A percentile compares a stretch with the other conserved stretches of the same genome.
Evolutionary conservation across 2,888 invertebrate genomes (phyloP).

Genomic region (Andrena trimmerana): DNA sequence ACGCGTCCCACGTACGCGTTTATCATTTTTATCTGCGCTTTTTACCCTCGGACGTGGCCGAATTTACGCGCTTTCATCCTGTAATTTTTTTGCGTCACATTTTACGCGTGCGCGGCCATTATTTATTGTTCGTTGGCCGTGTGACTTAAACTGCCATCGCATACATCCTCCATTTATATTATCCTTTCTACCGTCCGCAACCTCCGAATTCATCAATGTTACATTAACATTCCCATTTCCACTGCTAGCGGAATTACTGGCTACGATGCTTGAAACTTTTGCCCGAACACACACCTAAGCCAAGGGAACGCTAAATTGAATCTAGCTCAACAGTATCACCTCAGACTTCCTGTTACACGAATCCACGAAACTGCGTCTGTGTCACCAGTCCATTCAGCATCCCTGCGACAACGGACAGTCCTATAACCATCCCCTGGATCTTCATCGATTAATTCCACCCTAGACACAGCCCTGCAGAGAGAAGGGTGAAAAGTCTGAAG

Average conservation of each 20-base stretch:
- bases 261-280: no score
- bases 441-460: conserved; percentile 21
- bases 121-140: conserved; percentile 36
- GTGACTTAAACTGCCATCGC: conserved; percentile 30
- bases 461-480: not conserved
- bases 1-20: conserved; percentile 40
- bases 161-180: not conserved
- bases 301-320: no score
- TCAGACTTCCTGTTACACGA: no score
- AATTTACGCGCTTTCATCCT: conserved; percentile 52
- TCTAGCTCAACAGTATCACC: no score
- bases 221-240: no score
- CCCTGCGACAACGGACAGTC: no score
- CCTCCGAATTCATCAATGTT: no score
- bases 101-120: conserved; percentile 44
- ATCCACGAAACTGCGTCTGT: no score
- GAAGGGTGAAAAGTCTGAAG: not conserved
- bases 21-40: conserved; percentile 53
- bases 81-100: conserved; percentile 39
- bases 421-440: not conserved
- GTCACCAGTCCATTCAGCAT: no score
- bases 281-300: no score
- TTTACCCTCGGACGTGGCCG: conserved; percentile 6
- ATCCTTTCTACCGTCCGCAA: not conserved
- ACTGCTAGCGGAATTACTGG: no score